Percentiles rank a stretch among this genome's conserved stretches.
These are phyloP conservation scores for Acanthoscelides obtectus DNA, from an alignment of 2,888 invertebrate genomes.

Conservation along the genomic window DNA sequence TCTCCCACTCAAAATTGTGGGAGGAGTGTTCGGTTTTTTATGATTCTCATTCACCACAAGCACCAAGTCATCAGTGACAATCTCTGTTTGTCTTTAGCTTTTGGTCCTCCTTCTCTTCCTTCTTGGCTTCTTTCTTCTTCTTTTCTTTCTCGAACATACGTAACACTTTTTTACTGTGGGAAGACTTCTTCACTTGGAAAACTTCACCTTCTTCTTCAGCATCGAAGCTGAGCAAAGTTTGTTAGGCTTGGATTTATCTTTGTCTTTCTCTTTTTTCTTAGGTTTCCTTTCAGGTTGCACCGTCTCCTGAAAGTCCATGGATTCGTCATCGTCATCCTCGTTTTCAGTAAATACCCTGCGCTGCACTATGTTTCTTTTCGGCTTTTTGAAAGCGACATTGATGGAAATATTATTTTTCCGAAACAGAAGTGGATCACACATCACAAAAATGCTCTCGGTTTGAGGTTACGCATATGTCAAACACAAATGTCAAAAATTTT, in stretches of 20 bases:
- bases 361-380: constrained; percentile 72
- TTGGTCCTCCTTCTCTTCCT: constrained; percentile 40
- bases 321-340: constrained; percentile 57
- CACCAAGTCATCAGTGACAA: constrained; percentile 66
- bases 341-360: constrained; percentile 66
- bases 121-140: constrained; percentile 54
- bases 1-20: constrained; percentile 67
- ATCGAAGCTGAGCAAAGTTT: constrained; percentile 75
- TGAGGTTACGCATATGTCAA: no score
- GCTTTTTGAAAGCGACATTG: constrained; percentile 86
- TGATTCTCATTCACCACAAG: constrained; percentile 48
- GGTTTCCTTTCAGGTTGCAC: constrained; percentile 32
- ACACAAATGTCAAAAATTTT: no score
- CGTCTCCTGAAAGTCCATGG: constrained; percentile 44
- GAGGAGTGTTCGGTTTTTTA: constrained; percentile 38
- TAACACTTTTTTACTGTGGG: constrained; percentile 85
- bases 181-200: constrained; percentile 94
- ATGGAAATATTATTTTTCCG: background rate
- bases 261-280: constrained; percentile 47
- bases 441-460: no score
- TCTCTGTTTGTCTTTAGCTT: constrained; percentile 58
- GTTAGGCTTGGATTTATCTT: constrained; percentile 48
- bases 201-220: constrained; percentile 78
- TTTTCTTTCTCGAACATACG: constrained; percentile 78
- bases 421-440: no score